Conservation (phyloP, 1,140 invertebrate species). For the Helicoverpa armigera region DNA sequence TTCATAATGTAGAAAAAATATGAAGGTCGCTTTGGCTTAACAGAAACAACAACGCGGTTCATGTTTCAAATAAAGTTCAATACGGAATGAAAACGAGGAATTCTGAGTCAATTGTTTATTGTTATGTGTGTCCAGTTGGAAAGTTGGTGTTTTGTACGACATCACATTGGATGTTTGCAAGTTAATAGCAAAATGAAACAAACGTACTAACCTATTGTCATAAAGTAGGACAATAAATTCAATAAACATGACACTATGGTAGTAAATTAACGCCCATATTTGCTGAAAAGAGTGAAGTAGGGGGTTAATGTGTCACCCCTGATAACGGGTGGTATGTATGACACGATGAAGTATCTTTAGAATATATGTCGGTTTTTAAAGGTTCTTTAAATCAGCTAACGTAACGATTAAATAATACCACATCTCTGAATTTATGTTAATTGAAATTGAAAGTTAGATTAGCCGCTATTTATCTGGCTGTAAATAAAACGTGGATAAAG, state of each 20-base stretch:
- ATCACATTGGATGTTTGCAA: constrained; percentile 12
- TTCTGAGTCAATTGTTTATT: constrained; percentile 13
- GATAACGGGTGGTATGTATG: background rate
- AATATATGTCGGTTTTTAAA: no score
- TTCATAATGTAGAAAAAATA: no score
- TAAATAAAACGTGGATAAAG: no score
- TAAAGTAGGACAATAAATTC: background rate
- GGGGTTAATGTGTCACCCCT: constrained; percentile 29
- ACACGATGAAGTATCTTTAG: no score
- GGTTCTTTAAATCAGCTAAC: no score
- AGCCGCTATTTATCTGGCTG: no score
- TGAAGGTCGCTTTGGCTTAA: no score
- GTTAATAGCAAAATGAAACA: background rate
- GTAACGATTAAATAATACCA: no score
- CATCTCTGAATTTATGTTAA: no score
- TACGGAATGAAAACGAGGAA: constrained; percentile 1
- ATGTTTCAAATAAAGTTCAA: constrained; percentile 15
- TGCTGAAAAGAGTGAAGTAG: constrained; percentile 1
- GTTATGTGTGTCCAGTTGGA: background rate
- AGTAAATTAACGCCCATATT: constrained; percentile 22
- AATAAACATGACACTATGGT: background rate
- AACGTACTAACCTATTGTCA: background rate
- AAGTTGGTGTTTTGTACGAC: background rate
- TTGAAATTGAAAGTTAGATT: no score
- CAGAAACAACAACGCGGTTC: background rate